Conservation (phyloP, 2,113 vertebrate species). For the Rynchops niger region DNA sequence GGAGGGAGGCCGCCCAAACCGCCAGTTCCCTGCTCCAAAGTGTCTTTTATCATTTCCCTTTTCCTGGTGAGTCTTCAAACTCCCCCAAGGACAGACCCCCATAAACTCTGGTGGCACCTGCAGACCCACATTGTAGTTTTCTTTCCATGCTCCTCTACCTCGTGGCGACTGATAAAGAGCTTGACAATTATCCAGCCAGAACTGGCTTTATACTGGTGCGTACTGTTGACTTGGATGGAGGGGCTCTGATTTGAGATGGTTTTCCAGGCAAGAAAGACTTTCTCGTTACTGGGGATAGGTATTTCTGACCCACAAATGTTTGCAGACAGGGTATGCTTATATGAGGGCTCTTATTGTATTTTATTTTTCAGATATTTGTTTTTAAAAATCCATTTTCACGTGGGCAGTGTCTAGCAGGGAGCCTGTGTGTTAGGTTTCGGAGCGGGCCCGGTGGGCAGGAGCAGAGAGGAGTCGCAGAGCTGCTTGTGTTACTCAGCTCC, state of each 20-base stretch:
- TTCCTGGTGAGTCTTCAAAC: neutral
- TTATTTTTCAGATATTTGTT: neutral
- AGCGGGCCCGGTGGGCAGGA: neutral
- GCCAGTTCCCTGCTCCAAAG: neutral
- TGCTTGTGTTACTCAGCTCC: neutral
- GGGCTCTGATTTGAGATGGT: neutral
- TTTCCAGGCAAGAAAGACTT: neutral
- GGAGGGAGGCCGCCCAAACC: too few relatives aligned
- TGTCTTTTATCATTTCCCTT: neutral
- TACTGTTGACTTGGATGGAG: rapidly evolving
- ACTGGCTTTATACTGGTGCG: neutral
- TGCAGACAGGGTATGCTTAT: neutral
- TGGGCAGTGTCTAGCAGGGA: neutral
- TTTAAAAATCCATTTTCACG: neutral
- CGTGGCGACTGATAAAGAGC: neutral
- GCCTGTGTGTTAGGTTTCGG: neutral
- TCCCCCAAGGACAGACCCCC: neutral
- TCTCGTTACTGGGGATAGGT: neutral
- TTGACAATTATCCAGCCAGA: rapidly evolving
- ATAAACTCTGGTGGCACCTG: neutral
- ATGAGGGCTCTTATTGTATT: neutral
- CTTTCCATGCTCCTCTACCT: neutral
- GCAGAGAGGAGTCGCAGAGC: neutral
- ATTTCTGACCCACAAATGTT: too few relatives aligned
- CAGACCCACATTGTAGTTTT: neutral